Evolutionary conservation across 2,113 vertebrate genomes (phyloP).

Genomic region (Hydrolagus affinis): DNA sequence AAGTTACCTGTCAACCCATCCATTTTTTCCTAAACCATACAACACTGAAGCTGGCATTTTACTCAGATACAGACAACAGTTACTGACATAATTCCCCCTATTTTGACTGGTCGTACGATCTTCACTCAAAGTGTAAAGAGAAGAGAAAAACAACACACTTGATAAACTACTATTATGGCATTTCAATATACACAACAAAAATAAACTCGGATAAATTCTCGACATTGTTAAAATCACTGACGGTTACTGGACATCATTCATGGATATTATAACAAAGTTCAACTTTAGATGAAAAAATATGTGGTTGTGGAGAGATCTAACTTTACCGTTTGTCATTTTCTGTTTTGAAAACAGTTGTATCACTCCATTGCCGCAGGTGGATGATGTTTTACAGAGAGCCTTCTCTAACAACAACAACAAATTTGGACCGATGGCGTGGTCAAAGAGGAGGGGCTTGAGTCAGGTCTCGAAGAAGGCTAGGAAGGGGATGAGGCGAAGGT

Average conservation of each 20-base stretch:
- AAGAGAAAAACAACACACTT: background rate
- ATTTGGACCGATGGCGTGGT: too few relatives aligned
- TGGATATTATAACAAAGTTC: background rate
- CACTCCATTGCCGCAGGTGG: too few relatives aligned
- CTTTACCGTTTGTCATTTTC: background rate
- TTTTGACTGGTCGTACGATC: background rate
- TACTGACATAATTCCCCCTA: background rate
- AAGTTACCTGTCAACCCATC: slow-evolving; percentile 50
- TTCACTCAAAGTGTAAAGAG: background rate
- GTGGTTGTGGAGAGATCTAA: background rate
- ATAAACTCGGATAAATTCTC: background rate
- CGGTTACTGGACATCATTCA: background rate
- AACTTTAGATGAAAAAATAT: background rate
- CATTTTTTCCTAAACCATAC: slow-evolving; percentile 43
- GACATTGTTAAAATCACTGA: background rate
- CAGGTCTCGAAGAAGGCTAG: too few relatives aligned
- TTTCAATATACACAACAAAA: background rate
- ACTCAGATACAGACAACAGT: slow-evolving; percentile 35
- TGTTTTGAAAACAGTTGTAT: background rate
- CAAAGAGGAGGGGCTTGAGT: too few relatives aligned
- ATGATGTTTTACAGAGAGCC: slow-evolving; percentile 6
- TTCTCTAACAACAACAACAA: too few relatives aligned
- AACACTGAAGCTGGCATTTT: slow-evolving; percentile 49
- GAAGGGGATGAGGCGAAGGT: too few relatives aligned
- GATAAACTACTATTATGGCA: background rate